Evolutionary conservation across 2,113 vertebrate species (phyloP), one percentile per base, ranked within the genome.

Genomic region (Sceloporus tristichus): DNA sequence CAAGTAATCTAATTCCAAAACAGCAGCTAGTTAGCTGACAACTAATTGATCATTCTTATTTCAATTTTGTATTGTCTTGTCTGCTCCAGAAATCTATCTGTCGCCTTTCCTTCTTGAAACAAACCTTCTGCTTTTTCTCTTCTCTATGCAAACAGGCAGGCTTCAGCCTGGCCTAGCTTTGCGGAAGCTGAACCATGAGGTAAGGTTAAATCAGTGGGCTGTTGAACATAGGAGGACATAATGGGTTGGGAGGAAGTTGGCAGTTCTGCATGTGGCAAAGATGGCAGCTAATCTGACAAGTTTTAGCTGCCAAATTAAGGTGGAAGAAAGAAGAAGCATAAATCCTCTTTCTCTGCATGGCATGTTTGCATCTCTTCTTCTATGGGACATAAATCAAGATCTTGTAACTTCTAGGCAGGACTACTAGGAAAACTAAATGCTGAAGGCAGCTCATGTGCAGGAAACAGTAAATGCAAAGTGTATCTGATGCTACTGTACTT

Each of bases 101-200:
- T 27, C 27, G 10, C 73, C 66, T 74, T 6, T 83, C 80, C 62
- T n/a, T 48, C 74, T 42, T 82, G 73, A 88, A 88, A 77, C 2
- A 25, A 38, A 59, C 59, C 59, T 88, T 77, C 73, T 77, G 65
- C 73, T 77, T 68, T 87, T 66, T 82, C 79, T 83, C 82, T 62
- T 27, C 81, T 68, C 59, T 88, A 34, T 83, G 59, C 59, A 88
- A 83, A 66, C 74, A 66, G 42, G 73, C 80, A 77, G 80, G 87
- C 73, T 82, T 88, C 40, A 34, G 74, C 80, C 73, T 88, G 87
- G 40, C 73, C 87, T 88, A 54, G 5, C 59, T 77, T 56, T 82
- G 59, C 62, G 73, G 68, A 88, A 83, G 59, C 62, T 54, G 81
- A 83, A 54, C n/a, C 56, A 21, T 40, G 42, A 88, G 74, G 81